phyloP scores from a whole-genome alignment of 2,888 invertebrate species.

The Aphodius sticticus region DNA sequence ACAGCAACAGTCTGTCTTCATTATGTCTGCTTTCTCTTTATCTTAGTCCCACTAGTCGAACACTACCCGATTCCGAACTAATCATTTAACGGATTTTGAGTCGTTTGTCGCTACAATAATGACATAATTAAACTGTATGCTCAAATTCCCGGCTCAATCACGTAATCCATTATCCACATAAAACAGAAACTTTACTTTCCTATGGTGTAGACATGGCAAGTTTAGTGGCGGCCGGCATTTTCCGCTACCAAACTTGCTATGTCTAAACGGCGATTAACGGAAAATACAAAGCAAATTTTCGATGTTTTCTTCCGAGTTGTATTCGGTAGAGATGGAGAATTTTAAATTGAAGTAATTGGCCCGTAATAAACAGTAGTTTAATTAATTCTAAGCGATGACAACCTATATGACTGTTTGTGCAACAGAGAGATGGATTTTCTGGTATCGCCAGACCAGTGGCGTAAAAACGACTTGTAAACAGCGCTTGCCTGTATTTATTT shows the following conservation, averaged over 20 bases:
- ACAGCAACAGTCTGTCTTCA: not conserved
- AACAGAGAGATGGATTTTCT: not conserved
- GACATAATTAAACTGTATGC: too few relatives aligned
- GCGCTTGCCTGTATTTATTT: not conserved
- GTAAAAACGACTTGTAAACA: not conserved
- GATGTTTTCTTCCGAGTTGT: not conserved
- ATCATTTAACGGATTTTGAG: not conserved
- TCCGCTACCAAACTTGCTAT: not conserved
- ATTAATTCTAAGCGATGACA: too few relatives aligned
- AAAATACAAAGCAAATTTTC: not conserved
- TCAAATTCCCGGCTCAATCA: too few relatives aligned
- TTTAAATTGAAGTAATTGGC: not conserved
- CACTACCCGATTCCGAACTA: not conserved
- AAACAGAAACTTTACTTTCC: too few relatives aligned
- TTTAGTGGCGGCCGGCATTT: not conserved
- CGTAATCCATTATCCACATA: too few relatives aligned
- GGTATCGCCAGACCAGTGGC: not conserved
- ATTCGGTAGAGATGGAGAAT: not conserved
- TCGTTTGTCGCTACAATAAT: too few relatives aligned
- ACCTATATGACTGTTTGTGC: too few relatives aligned
- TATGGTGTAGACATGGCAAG: not conserved
- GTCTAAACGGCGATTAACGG: too few relatives aligned
- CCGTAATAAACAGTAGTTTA: too few relatives aligned
- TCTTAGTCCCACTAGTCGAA: not conserved
- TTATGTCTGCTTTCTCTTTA: not conserved